Conservation (phyloP, 2,888 invertebrate species). For the Orchestes rusci region DNA sequence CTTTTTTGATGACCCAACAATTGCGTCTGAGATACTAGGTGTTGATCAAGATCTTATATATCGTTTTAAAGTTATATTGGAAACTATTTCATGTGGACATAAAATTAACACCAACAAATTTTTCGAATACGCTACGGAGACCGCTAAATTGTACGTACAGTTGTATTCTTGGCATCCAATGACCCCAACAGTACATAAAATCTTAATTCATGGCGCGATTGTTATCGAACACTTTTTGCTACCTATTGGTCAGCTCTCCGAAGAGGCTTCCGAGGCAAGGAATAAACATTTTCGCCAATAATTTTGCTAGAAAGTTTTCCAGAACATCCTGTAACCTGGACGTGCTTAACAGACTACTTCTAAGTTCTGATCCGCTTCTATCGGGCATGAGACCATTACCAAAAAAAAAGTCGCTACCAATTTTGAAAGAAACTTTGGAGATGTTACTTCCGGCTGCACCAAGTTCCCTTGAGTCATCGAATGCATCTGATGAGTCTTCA, state of each 20-base stretch:
- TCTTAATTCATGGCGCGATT: slow-evolving; percentile 6
- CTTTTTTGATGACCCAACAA: slow-evolving; percentile 28
- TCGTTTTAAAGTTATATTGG: slow-evolving; percentile 5
- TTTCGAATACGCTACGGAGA: neutral
- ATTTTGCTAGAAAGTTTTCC: slow-evolving; percentile 29
- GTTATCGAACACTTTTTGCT: slow-evolving; percentile 1
- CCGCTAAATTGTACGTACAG: slow-evolving; percentile 2
- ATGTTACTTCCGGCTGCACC: too few species aligned
- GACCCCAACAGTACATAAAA: slow-evolving; percentile 11
- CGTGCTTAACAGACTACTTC: slow-evolving; percentile 26
- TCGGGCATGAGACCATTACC: slow-evolving; percentile 7
- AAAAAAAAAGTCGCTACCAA: slow-evolving; percentile 1
- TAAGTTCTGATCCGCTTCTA: slow-evolving; percentile 13
- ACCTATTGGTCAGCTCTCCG: slow-evolving; percentile 3
- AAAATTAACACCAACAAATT: slow-evolving; percentile 1
- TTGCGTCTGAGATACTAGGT: slow-evolving; percentile 26
- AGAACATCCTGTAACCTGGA: slow-evolving; percentile 27
- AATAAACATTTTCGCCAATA: slow-evolving; percentile 6
- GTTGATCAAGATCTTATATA: slow-evolving; percentile 10
- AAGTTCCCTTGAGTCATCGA: too few species aligned
- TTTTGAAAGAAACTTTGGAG: slow-evolving; percentile 3
- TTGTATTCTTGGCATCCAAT: slow-evolving; percentile 10
- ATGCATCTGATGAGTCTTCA: too few species aligned
- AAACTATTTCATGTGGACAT: slow-evolving; percentile 8
- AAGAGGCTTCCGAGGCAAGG: slow-evolving; percentile 3